Evolutionary conservation across 2,113 vertebrate genomes (phyloP).

Genomic region (Podarcis cretensis): DNA sequence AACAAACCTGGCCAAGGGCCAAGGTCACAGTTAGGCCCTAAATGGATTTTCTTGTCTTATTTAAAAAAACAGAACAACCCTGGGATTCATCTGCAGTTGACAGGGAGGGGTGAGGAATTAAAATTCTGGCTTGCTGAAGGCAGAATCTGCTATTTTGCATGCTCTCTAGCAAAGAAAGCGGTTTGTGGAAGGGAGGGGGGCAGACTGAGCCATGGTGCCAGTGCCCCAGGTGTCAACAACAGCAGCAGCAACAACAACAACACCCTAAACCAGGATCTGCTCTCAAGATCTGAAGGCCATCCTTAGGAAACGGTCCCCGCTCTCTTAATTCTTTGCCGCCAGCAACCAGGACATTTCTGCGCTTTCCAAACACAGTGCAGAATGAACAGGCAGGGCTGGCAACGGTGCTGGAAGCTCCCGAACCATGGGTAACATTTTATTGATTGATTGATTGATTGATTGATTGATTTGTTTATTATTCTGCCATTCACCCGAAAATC

Average conservation of each 20-base stretch:
- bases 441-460: no score
- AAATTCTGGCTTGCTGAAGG: not conserved
- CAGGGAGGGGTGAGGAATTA: fast-evolving
- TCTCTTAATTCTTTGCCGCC: no score
- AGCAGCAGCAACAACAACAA: no score
- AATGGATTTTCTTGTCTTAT: not conserved
- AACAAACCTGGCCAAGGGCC: not conserved
- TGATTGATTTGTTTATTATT: no score
- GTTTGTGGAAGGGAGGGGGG: not conserved
- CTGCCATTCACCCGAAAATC: no score
- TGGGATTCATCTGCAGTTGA: not conserved
- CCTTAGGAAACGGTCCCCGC: no score
- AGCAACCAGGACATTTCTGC: not conserved
- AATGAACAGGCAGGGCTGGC: not conserved
- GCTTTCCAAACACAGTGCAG: no score
- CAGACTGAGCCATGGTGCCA: not conserved
- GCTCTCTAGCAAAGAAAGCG: not conserved
- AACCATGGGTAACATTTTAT: no score
- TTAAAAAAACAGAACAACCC: not conserved
- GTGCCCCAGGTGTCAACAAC: not conserved
- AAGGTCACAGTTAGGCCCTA: not conserved
- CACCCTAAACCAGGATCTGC: no score
- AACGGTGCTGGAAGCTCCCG: not conserved
- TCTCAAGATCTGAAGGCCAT: not conserved
- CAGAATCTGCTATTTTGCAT: not conserved